These are phyloP conservation scores for Halesus radiatus DNA, from an alignment of 1,140 invertebrate species.

Conservation along the genomic window DNA sequence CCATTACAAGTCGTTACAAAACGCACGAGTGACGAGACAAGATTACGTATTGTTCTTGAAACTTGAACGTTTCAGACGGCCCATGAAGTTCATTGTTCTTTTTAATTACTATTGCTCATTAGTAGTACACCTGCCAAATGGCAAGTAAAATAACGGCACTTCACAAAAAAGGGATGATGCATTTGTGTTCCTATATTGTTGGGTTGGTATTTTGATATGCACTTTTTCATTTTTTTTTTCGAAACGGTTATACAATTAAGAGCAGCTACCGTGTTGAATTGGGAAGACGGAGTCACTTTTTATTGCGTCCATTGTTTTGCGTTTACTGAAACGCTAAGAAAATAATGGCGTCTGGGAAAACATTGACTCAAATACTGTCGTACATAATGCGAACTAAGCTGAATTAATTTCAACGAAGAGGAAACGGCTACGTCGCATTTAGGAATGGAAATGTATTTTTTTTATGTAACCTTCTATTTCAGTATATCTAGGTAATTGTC, in stretches of 20 bases:
- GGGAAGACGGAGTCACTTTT: background rate
- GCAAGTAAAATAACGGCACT: background rate
- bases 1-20: background rate
- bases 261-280: background rate
- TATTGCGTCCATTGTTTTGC: background rate
- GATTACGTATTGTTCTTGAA: too few species aligned
- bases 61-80: background rate
- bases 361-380: constrained; percentile 1
- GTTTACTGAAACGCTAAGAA: background rate
- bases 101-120: constrained; percentile 11
- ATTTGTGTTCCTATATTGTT: background rate
- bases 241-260: background rate
- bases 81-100: background rate
- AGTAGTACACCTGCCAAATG: background rate
- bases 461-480: too few species aligned
- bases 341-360: background rate
- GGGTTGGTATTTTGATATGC: background rate
- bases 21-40: too few species aligned
- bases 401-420: too few species aligned
- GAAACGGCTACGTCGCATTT: too few species aligned
- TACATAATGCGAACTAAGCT: background rate
- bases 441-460: too few species aligned
- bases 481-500: too few species aligned
- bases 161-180: background rate
- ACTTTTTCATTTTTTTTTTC: background rate